Conservation (phyloP, 2,113 vertebrate genomes). For the Sclerurus mexicanus region DNA sequence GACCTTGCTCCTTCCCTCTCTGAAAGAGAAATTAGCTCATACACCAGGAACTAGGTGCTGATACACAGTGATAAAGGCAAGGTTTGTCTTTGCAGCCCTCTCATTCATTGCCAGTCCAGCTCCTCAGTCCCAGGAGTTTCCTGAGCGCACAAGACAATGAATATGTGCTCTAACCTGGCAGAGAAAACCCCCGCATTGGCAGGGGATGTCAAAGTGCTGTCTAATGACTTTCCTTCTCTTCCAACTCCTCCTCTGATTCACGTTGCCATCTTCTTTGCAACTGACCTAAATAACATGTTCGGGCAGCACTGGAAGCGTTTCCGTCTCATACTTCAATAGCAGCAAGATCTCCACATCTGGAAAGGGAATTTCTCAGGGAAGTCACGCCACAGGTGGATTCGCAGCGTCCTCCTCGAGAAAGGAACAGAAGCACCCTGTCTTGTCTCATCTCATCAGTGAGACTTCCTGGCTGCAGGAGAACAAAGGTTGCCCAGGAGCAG, state of each 20-base stretch:
- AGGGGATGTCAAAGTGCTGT: not conserved
- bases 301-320: constrained; percentile 18
- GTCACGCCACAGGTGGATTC: not conserved
- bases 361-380: constrained; percentile 2
- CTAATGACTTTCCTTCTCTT: not conserved
- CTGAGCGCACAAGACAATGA: not conserved
- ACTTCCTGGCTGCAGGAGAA: constrained; percentile 17
- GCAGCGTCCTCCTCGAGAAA: not conserved
- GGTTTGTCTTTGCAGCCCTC: not conserved
- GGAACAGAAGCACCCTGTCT: not conserved
- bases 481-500: constrained; percentile 38
- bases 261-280: not conserved
- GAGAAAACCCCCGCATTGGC: not conserved
- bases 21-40: not conserved
- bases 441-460: not conserved
- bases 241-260: constrained; percentile 27
- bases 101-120: not conserved
- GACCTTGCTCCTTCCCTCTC: not conserved
- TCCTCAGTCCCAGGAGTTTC: not conserved
- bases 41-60: not conserved
- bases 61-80: not conserved
- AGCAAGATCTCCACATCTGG: not conserved
- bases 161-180: not conserved
- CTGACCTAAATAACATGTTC: constrained; percentile 52
- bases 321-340: not conserved